Conservation (phyloP, 2,113 vertebrate genomes). For the Manacus vitellinus region DNA sequence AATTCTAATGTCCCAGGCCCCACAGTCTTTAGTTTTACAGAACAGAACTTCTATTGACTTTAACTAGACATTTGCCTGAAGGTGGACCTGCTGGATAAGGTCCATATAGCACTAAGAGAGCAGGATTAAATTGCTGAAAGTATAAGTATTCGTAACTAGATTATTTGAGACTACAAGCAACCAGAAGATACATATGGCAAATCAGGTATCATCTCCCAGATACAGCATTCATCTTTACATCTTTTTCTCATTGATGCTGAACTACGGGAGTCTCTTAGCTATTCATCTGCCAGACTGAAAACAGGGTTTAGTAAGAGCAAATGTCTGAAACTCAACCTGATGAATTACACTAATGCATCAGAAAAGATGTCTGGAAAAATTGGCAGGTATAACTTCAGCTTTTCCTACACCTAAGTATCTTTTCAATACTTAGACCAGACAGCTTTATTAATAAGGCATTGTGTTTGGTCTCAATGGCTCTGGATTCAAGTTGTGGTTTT, state of each 20-base stretch:
- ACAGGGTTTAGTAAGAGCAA: neutral
- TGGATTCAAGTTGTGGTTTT: neutral
- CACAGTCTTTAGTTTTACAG: neutral
- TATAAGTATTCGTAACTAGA: neutral
- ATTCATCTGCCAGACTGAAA: neutral
- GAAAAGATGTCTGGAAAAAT: neutral
- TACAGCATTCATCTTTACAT: neutral
- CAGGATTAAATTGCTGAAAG: neutral
- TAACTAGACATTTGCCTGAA: neutral
- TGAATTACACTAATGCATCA: neutral
- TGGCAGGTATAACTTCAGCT: neutral
- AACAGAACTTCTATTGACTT: neutral
- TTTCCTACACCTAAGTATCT: neutral
- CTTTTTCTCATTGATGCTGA: neutral
- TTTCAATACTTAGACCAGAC: neutral
- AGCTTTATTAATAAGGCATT: neutral
- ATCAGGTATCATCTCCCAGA: neutral
- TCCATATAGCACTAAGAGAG: neutral
- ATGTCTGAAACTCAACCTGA: neutral
- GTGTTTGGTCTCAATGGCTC: neutral
- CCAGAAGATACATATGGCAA: neutral
- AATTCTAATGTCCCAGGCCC: conserved; percentile 14
- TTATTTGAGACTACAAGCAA: neutral
- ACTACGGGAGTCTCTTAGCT: neutral
- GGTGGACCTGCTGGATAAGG: neutral